Base-by-base conservation (phyloP, 2,888 invertebrate species). In the Himalopsyche anomala region DNA sequence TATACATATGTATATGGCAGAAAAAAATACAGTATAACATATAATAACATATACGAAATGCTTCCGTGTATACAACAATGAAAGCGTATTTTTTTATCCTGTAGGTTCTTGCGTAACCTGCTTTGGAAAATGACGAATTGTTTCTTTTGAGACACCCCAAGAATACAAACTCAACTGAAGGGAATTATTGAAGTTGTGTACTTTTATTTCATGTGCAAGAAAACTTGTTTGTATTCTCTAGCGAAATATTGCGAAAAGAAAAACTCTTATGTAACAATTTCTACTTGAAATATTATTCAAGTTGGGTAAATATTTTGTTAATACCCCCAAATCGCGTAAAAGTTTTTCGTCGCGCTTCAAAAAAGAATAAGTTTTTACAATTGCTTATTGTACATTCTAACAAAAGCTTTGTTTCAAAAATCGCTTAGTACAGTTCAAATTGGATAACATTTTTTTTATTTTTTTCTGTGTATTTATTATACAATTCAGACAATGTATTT, bases 131-230 rank as follows among this genome's bases (percentile, higher is more conserved):
- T 82, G 84, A 85, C 80, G 62, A 62, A 85, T 80, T 83, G 82
- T 82, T 82, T 74, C 56, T 28, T 81, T 83, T 19, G 81, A 82
- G 82, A 82, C 85, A 82, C 87, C 83, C 83, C 56, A 56, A 80
- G 74, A 83, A 87, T 87, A 85, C 79, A 85, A 85, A 85, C 69
- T 87, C 81, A 80, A 82, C 83, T 81, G 87, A 83, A 87, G 80
- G 80, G 80, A 87, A 85, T 80, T 69, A 84, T 83, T 84, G 55
- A 69, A 86, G 84, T 82, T 81, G 84, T 86, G 81, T 62, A 81
- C 55, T 86, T 86, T 84, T 80, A 80, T 81, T 74, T 40, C 74
- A 74, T 36, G 69, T 82, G 85, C 36, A 81, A 82, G 74, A 85
- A 74, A 36, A 81, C 56, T 69, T 51, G 69, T 86, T 84, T 80